These are phyloP conservation scores for Heliconius erato DNA, from an alignment of 2,888 invertebrate genomes.

Conservation along the genomic window DNA sequence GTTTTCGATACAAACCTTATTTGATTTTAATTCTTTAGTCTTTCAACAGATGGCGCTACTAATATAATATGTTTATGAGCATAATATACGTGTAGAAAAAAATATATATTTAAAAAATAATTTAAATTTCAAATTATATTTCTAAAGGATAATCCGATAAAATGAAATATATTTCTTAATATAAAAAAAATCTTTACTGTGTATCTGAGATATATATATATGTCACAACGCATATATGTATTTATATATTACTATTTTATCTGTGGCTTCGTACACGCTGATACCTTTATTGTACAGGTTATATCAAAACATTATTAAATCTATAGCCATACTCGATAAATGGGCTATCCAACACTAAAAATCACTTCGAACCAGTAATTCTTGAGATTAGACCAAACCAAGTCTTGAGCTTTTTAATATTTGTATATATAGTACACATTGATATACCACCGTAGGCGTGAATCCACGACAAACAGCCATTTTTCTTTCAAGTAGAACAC, in stretches of 20 bases:
- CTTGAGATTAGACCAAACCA: background rate
- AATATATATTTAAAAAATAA: too few species aligned
- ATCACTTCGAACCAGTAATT: background rate
- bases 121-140: background rate
- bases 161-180: background rate
- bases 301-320: too few species aligned
- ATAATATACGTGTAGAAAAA: background rate
- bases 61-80: background rate
- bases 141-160: background rate
- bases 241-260: too few species aligned
- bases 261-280: too few species aligned
- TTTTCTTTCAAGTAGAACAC: too few species aligned
- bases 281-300: too few species aligned
- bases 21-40: background rate
- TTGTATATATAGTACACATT: background rate
- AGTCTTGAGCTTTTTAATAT: background rate
- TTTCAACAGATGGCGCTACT: slow-evolving; percentile 33
- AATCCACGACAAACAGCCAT: too few species aligned
- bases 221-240: too few species aligned
- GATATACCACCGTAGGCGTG: too few species aligned
- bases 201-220: too few species aligned
- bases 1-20: background rate
- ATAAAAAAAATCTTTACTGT: too few species aligned
- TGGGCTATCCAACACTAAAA: background rate
- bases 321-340: too few species aligned